Evolutionary conservation across 2,113 vertebrate genomes (phyloP).

Genomic region (Engystomops pustulosus): DNA sequence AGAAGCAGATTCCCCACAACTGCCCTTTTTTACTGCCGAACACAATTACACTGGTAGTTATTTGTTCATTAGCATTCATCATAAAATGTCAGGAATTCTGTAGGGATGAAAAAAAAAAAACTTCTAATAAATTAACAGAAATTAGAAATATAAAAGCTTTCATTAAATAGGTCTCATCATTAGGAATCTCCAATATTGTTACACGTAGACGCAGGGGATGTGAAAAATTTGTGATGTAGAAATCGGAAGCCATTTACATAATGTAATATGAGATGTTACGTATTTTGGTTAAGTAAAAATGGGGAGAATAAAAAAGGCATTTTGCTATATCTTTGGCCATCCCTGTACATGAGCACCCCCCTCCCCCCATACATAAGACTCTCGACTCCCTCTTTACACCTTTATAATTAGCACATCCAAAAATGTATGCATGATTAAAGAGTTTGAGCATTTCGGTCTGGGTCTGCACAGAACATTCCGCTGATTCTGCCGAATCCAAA

Average conservation of each 20-base stretch:
- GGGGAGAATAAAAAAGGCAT: no score
- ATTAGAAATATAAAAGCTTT: slow-evolving; percentile 36
- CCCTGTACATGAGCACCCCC: no score
- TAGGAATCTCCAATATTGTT: not conserved
- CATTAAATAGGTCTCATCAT: slow-evolving; percentile 24
- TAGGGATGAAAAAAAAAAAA: slow-evolving; percentile 2
- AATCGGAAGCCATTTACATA: not conserved
- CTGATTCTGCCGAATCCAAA: no score
- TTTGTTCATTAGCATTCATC: slow-evolving; percentile 37
- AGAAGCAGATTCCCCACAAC: slow-evolving; percentile 19
- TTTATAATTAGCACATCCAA: no score
- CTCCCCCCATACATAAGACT: no score
- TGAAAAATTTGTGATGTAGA: no score
- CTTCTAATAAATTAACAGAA: not conserved
- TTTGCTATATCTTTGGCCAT: no score
- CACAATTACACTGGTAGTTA: slow-evolving; percentile 35
- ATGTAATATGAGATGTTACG: not conserved
- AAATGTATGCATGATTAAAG: no score
- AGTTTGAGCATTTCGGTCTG: no score
- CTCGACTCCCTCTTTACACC: no score
- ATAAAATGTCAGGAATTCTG: slow-evolving; percentile 19
- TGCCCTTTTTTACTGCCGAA: slow-evolving; percentile 27
- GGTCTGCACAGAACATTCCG: no score
- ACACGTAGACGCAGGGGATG: not conserved
- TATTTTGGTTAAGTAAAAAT: no score